Base-by-base conservation (phyloP, 2,888 invertebrate species). In the Achlya flavicornis region DNA sequence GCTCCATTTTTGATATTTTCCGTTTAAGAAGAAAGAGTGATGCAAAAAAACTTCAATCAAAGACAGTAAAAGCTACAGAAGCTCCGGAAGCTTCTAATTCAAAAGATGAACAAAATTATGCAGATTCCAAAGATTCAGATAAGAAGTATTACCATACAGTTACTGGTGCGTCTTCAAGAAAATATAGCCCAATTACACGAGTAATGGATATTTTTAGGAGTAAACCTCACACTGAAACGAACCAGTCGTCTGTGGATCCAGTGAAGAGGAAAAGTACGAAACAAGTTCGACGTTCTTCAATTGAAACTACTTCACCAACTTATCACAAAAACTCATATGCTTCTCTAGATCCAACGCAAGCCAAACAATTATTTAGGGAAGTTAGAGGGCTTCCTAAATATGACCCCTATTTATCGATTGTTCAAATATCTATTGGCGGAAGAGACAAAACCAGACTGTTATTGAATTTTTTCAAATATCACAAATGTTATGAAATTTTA, bases 141-240 rank as follows among this genome's bases (percentile, higher is more conserved):
- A 92, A 93, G 71, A 93, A 92, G 68, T 93, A 93, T 84, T 93
- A 93, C 68, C 93, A 93, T 75, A 93, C 93, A n/a, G 93, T 93
- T 57, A 93, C 93, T 4, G 93, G 93, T 61, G 93, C 90, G 57
- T 91, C 93, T 53, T 92, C 93, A 32, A 83, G 92, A 67, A 92
- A 90, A 77, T 92, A 90, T 77, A 93, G 93, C 75, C 91, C 93
- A n/a, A 92, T 93, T 69, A 92, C 93, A 61, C 88, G 92, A 67
- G 92, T 93, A 62, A 93, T 93, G 93, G 93, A 93, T 80, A 92
- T 93, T 70, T 93, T 93, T 80, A 86, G 89, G 72, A 85, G 88
- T 66, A 93, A 92, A 72, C 90, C 92, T 48, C 90, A 90, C 43
- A 63, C 85, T 57, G 92, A 91, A 71, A 78, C 76, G 60, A 87